Percentiles rank a stretch among this genome's conserved stretches.
phyloP scores from a whole-genome alignment of 92 coral and sea anemone genomes.

The Actinernus sp. region DNA sequence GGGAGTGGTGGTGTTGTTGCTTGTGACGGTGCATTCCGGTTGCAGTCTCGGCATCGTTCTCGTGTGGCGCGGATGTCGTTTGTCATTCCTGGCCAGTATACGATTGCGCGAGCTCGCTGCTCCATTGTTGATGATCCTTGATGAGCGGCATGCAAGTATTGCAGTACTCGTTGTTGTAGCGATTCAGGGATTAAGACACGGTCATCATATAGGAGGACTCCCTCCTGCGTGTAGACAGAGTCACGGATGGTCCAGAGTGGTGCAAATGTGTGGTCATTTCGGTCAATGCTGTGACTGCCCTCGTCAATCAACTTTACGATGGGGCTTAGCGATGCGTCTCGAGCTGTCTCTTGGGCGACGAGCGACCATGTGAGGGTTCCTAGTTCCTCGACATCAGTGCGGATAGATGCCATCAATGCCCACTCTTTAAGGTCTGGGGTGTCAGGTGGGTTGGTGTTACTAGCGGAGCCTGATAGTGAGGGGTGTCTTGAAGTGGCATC shows the following conservation, averaged over 20 bases:
- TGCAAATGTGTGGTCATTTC: constrained; percentile 6
- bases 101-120: constrained; percentile 52
- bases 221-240: constrained; percentile 50
- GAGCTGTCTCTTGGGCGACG: constrained; percentile 37
- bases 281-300: not conserved
- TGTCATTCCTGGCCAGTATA: constrained; percentile 50
- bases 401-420: constrained; percentile 35
- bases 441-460: too few species aligned
- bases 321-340: constrained; percentile 17
- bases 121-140: constrained; percentile 67
- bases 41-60: constrained; percentile 44
- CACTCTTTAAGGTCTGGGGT: not conserved
- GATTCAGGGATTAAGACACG: constrained; percentile 61
- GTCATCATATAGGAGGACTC: constrained; percentile 61
- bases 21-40: constrained; percentile 57
- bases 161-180: constrained; percentile 38
- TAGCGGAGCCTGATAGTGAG: constrained; percentile 35
- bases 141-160: constrained; percentile 64
- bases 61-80: constrained; percentile 37
- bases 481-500: constrained; percentile 51
- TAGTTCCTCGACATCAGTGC: constrained; percentile 15
- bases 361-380: constrained; percentile 39
- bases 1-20: constrained; percentile 54
- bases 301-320: constrained; percentile 22
- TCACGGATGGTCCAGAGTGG: constrained; percentile 37